Percentiles rank a stretch among this genome's conserved stretches.
Evolutionary conservation across 2,888 invertebrate genomes (phyloP).

Genomic region (Drosophila robusta): DNA sequence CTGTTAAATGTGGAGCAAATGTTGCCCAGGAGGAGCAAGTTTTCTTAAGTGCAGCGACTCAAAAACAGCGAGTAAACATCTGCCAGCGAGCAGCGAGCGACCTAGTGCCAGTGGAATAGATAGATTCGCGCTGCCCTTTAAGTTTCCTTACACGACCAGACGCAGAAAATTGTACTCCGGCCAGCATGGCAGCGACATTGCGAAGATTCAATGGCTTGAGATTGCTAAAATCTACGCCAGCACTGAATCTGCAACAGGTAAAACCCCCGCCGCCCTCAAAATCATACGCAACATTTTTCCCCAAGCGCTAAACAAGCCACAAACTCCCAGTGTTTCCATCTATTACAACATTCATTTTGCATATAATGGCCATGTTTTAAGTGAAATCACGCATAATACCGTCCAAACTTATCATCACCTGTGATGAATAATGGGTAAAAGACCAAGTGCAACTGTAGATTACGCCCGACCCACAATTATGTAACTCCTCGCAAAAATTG

Average conservation of each 20-base stretch:
- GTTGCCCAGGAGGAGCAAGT: constrained; percentile 29
- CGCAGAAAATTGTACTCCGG: constrained; percentile 81
- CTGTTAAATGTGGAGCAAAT: constrained; percentile 26
- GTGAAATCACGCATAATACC: constrained; percentile 3
- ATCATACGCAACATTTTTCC: constrained; percentile 34
- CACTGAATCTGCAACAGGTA: constrained; percentile 89
- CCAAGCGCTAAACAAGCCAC: constrained; percentile 21
- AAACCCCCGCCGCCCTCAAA: constrained; percentile 20
- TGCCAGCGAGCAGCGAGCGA: constrained; percentile 59
- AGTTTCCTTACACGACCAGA: constrained; percentile 78
- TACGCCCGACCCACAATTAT: constrained; percentile 74
- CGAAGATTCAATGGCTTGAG: constrained; percentile 94
- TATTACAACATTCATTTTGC: constrained; percentile 23
- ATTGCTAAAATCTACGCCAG: constrained; percentile 91
- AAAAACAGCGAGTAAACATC: constrained; percentile 61
- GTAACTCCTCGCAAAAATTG: constrained; percentile 73
- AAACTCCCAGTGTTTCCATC: constrained; percentile 9
- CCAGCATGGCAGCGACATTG: constrained; percentile 95
- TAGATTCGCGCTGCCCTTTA: constrained; percentile 76
- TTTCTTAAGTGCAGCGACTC: constrained; percentile 16
- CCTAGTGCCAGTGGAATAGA: constrained; percentile 68
- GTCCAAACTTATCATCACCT: constrained; percentile 33
- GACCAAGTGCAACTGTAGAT: constrained; percentile 32
- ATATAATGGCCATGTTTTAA: constrained; percentile 17
- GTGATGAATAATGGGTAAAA: constrained; percentile 31